These are phyloP conservation scores for Malurus leucopterus DNA, from an alignment of 2,797 vertebrate genomes.

Conservation along the genomic window DNA sequence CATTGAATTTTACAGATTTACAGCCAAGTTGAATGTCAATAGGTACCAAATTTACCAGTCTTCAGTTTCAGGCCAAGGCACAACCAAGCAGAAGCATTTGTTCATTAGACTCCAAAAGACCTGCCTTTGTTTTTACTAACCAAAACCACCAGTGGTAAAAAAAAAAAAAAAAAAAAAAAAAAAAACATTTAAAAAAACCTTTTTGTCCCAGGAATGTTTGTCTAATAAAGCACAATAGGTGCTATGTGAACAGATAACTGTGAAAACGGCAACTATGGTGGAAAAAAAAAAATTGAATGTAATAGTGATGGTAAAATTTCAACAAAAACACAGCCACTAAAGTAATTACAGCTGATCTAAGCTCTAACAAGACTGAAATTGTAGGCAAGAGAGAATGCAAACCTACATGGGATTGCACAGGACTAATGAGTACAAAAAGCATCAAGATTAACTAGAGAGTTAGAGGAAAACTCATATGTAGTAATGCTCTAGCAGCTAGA, in stretches of 20 bases:
- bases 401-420: background rate
- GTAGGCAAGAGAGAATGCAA: background rate
- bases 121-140: background rate
- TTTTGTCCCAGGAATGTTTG: background rate
- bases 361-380: background rate
- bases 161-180: too few relatives aligned
- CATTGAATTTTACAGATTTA: background rate
- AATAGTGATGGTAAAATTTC: background rate
- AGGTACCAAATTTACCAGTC: background rate
- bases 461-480: background rate
- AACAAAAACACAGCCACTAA: background rate
- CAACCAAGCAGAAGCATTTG: background rate
- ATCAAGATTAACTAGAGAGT: background rate
- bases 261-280: background rate
- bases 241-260: background rate
- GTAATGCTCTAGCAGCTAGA: background rate
- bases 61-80: background rate
- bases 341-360: background rate
- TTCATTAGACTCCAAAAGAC: background rate
- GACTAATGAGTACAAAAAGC: background rate
- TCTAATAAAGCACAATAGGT: background rate
- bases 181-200: accelerated
- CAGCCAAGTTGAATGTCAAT: background rate
- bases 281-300: accelerated
- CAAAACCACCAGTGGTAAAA: background rate